Evolutionary conservation across 2,888 invertebrate genomes (phyloP), one percentile per base, ranked within the genome.

Genomic region (Drosophila paranaensis): DNA sequence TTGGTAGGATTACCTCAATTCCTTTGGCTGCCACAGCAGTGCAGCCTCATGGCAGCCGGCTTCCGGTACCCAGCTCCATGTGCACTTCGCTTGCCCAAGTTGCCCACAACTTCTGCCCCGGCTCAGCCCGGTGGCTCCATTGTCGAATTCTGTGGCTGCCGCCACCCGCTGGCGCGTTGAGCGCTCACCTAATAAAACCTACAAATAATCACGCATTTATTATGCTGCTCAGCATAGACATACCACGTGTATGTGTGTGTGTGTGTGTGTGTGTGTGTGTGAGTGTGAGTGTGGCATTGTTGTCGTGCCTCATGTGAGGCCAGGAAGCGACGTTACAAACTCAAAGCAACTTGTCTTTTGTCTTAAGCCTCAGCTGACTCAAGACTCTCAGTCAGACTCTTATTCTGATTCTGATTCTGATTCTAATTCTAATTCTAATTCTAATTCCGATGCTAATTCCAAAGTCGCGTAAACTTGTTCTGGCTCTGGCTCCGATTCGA

Each of bases 181-280:
- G 70, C 65, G 79, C 75, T 82, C 76, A 82, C 79, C 78, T 80
- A 71, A 84, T 77, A 81, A 81, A 79, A 78, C 81, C 81, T 75
- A 81, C 85, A 85, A 90, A 90, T 89, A 90, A 89, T 89, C 82
- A 84, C 72, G 85, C 85, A 83, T 90, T 90, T 88, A 85, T 90
- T 83, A 81, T 79, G 75, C 74, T 73, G 57, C 74, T 74, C 70
- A 40, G 71, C 63, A 60, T 55, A 51, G 53, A 81, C 37, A 39
- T 42, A 58, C 56, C 11, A 13, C 27, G 46, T 40, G 14, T 42
- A 39, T 37, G 60, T 37, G 37, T 20, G 20, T 20, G 20, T 20
- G 20, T 20, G 20, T 20, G 20, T 20, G 13, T 25, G 51, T 51
- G 40, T 68, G 20, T 20, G 20, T 20, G 20, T 20, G 13, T 25